Evolutionary conservation across 2,888 invertebrate genomes (phyloP), one percentile per base, ranked within the genome.

Genomic region (Lydus trimaculatus): DNA sequence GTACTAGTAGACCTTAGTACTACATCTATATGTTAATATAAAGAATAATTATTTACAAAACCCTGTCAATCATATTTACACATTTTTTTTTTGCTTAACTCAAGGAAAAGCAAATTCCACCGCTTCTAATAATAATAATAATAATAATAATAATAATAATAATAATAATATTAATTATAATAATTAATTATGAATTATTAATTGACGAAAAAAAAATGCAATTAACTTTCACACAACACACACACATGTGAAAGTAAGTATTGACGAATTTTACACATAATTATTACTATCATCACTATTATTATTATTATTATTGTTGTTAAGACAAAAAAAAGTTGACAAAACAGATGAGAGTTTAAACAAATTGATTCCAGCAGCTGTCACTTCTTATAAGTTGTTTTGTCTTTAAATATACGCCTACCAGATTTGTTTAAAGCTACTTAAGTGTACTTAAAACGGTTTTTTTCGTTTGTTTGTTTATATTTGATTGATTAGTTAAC

Each of bases 391-490:
- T 48, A 48, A 48, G 2, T 48, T 20, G 20, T 20, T 20, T 20
- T 48, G 5, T 43, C 17, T 17, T 17, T 17, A 43, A 43, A 48
- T 48, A 48, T 20, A 20, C 20, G 20, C 48, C 48, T 48, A 48
- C 48, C 20, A 48, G 48, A 11, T 48, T 48, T 48, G 20, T 48
- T 48, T 48, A 20, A 48, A 48, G 48, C 48, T 48, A 48, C 48
- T 48, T 48, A 48, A 48, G 43, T 39, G 15, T 43, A 20, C 48
- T 48, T 39, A 4, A 39, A 17, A 31, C 31, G 6, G 1, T 13
- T 33, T 33, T 9, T 39, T 5, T n/a, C n/a, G n/a, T n/a, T n/a
- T n/a, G n/a, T 39, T 39, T 39, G 39, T 39, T 39, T 3, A 6
- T n/a, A n/a, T n/a, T n/a, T n/a, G 39, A 39, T 48, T 48, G 48